Evolutionary conservation across 2,113 vertebrate species (phyloP).

Genomic region (Meriones unguiculatus): DNA sequence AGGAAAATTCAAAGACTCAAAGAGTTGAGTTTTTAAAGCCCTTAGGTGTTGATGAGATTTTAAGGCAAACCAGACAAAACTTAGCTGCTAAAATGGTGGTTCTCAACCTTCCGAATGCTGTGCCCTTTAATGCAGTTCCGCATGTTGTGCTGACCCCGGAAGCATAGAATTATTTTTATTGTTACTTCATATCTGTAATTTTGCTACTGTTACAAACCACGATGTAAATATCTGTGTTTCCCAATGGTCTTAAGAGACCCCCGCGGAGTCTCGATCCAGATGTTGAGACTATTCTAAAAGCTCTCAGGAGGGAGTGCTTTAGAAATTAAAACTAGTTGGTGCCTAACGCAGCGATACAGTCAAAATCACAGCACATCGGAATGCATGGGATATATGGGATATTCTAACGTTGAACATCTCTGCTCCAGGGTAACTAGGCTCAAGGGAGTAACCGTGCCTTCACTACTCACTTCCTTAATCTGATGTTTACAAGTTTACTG

Average conservation of each 20-base stretch:
- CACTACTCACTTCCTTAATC: neutral
- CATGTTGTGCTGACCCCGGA: neutral
- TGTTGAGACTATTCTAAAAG: neutral
- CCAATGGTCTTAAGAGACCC: neutral
- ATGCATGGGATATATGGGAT: conserved; percentile 7
- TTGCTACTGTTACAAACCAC: neutral
- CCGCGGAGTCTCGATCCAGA: neutral
- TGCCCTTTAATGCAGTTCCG: neutral
- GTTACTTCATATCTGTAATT: neutral
- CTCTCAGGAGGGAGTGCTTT: neutral
- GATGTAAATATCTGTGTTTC: neutral
- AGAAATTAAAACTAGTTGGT: conserved; percentile 50
- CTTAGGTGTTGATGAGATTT: neutral
- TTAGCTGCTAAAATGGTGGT: neutral
- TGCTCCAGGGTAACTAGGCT: neutral
- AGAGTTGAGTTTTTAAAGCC: neutral
- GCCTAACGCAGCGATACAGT: neutral
- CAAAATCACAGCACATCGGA: conserved; percentile 41
- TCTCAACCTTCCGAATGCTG: neutral
- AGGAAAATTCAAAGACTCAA: conserved; percentile 18
- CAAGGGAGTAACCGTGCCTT: neutral
- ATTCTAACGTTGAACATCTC: conserved; percentile 32
- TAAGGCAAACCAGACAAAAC: conserved; percentile 12
- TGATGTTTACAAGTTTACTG: neutral
- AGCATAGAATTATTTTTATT: neutral